Percentiles rank a stretch among this genome's conserved stretches.
Conservation (phyloP, 23 tunicate genomes). For the Styela plicata region DNA sequence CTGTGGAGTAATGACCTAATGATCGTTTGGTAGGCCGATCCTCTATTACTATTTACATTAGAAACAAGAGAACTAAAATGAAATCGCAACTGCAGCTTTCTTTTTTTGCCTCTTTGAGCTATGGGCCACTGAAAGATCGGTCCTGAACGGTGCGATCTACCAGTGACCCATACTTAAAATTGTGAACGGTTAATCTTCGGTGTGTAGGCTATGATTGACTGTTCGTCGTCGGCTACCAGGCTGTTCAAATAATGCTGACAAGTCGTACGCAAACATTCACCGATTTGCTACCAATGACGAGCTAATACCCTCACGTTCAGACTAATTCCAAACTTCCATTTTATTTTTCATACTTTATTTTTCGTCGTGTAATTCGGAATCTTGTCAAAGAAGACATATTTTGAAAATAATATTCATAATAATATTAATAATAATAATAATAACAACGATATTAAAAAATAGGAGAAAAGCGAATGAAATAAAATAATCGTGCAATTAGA, state of each 20-base stretch:
- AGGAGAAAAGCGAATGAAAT: not conserved
- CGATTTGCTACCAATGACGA: not conserved
- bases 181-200: not conserved
- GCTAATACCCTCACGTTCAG: not conserved
- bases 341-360: too few species aligned
- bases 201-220: not conserved
- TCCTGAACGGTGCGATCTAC: too few species aligned
- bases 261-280: not conserved
- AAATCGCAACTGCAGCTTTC: not conserved
- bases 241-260: not conserved
- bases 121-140: too few species aligned
- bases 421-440: too few species aligned
- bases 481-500: not conserved
- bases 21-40: conserved; percentile 6
- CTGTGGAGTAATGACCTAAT: conserved; percentile 28
- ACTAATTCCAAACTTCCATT: not conserved
- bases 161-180: too few species aligned
- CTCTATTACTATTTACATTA: not conserved
- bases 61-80: not conserved
- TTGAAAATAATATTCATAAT: not conserved
- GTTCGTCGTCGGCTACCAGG: not conserved
- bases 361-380: not conserved
- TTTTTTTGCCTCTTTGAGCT: too few species aligned
- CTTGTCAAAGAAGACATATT: not conserved
- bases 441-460: too few species aligned